Evolutionary conservation across 2,888 invertebrate genomes (phyloP).

Genomic region (Diloba caeruleocephala): DNA sequence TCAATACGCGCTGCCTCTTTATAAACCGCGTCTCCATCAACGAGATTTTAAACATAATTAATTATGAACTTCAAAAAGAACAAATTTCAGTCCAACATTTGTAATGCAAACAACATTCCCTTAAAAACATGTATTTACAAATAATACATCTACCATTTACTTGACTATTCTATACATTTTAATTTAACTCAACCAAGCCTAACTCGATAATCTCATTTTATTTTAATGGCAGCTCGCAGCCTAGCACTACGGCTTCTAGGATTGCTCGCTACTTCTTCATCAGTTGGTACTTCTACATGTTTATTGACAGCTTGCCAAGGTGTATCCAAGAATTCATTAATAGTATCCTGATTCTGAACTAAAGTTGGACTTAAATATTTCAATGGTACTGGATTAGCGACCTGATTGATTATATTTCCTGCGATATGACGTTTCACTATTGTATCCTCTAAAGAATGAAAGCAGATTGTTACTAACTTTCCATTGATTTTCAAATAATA

Average conservation of each 20-base stretch:
- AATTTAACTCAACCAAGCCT: neutral
- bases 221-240: slow-evolving; percentile 94
- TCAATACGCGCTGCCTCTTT: no score
- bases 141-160: slow-evolving; percentile 22
- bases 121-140: slow-evolving; percentile 49
- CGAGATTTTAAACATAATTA: no score
- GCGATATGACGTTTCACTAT: slow-evolving; percentile 96
- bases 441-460: slow-evolving; percentile 98
- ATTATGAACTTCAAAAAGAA: no score
- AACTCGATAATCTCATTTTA: slow-evolving; percentile 81
- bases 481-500: slow-evolving; percentile 94
- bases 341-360: slow-evolving; percentile 89
- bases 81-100: slow-evolving; percentile 16
- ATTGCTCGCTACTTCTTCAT: slow-evolving; percentile 93
- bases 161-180: slow-evolving; percentile 14
- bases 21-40: no score
- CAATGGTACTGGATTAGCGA: slow-evolving; percentile 92
- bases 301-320: slow-evolving; percentile 95
- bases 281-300: slow-evolving; percentile 93
- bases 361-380: slow-evolving; percentile 91
- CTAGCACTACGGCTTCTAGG: slow-evolving; percentile 97
- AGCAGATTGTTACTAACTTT: slow-evolving; percentile 94
- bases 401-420: slow-evolving; percentile 92
- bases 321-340: slow-evolving; percentile 90
- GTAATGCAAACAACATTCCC: slow-evolving; percentile 21